phyloP scores from a whole-genome alignment of 2,797 vertebrate genomes.

The Enteromius thamalakanensis region DNA sequence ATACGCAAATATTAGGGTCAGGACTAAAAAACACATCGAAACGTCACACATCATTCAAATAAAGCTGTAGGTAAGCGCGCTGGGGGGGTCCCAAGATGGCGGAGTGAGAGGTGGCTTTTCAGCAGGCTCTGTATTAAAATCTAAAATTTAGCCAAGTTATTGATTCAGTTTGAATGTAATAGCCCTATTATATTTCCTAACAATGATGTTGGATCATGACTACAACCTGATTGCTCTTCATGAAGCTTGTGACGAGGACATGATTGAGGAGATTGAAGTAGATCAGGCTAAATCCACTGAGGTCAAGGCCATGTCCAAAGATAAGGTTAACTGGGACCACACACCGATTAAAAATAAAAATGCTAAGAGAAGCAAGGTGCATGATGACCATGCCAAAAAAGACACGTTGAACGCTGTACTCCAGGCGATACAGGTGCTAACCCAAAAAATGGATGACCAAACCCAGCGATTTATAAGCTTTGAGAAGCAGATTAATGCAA shows the following conservation, averaged over 20 bases:
- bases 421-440: constrained; percentile 9
- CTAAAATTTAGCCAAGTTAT: too few species aligned
- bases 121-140: too few species aligned
- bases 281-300: background rate
- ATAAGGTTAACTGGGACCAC: constrained; percentile 10
- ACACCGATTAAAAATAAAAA: background rate
- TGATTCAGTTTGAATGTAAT: background rate
- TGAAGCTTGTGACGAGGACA: background rate
- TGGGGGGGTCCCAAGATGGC: too few species aligned
- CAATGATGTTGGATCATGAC: background rate
- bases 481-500: constrained; percentile 12
- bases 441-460: constrained; percentile 19
- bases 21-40: too few species aligned
- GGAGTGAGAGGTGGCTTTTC: too few species aligned
- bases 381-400: background rate
- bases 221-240: background rate
- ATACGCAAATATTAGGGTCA: too few species aligned
- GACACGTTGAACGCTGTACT: background rate
- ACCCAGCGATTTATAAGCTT: constrained; percentile 5
- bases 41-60: too few species aligned
- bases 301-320: background rate
- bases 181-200: background rate
- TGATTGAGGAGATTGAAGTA: background rate
- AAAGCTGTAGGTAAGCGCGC: too few species aligned
- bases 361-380: background rate